A percentile compares a stretch with the other conserved stretches of the same genome.
Evolutionary conservation across 2,797 vertebrate species (phyloP).

Genomic region (Halcyon chelicuti): DNA sequence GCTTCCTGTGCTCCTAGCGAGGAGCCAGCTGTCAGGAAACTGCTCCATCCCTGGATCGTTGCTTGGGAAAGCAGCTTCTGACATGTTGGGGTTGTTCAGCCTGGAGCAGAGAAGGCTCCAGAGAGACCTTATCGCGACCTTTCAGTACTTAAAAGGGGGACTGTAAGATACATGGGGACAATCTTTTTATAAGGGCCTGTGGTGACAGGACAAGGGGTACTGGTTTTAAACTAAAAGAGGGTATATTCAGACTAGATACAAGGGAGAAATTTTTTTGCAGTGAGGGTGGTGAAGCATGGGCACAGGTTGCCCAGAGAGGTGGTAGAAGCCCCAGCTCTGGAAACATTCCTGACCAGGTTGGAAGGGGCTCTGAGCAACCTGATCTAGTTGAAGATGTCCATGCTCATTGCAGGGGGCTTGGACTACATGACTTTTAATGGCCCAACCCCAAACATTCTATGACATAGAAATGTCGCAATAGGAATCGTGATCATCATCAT

Average conservation of each 20-base stretch:
- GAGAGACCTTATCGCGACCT: neutral
- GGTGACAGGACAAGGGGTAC: neutral
- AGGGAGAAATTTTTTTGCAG: neutral
- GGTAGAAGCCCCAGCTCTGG: neutral
- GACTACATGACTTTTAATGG: neutral
- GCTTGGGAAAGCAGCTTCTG: neutral
- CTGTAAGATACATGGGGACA: neutral
- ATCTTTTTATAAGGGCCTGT: neutral
- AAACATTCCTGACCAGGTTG: neutral
- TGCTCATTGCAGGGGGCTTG: too few species aligned
- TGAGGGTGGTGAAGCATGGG: neutral
- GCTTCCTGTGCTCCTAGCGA: rapidly evolving
- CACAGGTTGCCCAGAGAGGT: neutral
- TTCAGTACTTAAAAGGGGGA: neutral
- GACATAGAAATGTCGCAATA: neutral
- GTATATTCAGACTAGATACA: neutral
- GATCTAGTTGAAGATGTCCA: neutral
- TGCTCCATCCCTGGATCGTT: rapidly evolving
- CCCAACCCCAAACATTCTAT: neutral
- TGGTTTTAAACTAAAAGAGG: neutral
- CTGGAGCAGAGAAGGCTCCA: neutral
- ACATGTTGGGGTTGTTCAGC: neutral
- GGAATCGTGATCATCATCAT: neutral
- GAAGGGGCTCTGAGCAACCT: neutral
- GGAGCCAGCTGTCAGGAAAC: rapidly evolving